Evolutionary conservation across 2,797 vertebrate genomes (phyloP).

Genomic region (Protonibea diacanthus): DNA sequence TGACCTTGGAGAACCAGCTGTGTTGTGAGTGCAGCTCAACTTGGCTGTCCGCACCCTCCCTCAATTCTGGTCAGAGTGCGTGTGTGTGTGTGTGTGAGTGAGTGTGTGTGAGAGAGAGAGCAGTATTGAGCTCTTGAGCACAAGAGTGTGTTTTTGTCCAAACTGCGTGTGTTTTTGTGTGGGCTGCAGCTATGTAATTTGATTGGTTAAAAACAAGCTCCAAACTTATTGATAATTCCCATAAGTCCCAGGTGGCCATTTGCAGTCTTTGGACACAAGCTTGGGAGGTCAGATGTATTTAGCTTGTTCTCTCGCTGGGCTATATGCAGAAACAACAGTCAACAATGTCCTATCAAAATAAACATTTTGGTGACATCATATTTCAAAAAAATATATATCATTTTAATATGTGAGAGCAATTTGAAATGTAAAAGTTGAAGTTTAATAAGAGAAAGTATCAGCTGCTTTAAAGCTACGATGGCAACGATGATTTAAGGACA

Average conservation of each 20-base stretch:
- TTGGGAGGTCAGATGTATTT: constrained; percentile 4
- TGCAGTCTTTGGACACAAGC: background rate
- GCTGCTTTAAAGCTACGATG: background rate
- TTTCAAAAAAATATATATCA: too few relatives aligned
- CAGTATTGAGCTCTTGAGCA: constrained; percentile 42
- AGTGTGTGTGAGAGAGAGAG: constrained; percentile 18
- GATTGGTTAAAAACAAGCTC: constrained; percentile 35
- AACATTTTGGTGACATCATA: background rate
- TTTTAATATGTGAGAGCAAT: background rate
- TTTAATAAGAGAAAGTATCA: background rate
- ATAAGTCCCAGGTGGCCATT: constrained; percentile 3
- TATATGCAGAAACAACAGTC: constrained; percentile 1
- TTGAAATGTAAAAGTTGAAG: background rate
- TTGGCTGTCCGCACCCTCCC: constrained; percentile 48
- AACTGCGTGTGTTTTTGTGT: constrained; percentile 22
- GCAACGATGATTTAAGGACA: background rate
- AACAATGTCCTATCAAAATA: background rate
- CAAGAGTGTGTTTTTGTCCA: constrained; percentile 42
- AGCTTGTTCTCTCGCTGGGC: constrained; percentile 1
- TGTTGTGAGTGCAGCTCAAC: constrained; percentile 70
- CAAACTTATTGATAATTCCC: constrained; percentile 33
- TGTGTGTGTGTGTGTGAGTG: constrained; percentile 41
- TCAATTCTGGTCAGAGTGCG: constrained; percentile 30
- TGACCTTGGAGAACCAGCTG: constrained; percentile 80
- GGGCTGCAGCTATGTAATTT: constrained; percentile 1